These are phyloP conservation scores for Carlito syrichta DNA, from an alignment of 2,113 vertebrate genomes.

Conservation along the genomic window DNA sequence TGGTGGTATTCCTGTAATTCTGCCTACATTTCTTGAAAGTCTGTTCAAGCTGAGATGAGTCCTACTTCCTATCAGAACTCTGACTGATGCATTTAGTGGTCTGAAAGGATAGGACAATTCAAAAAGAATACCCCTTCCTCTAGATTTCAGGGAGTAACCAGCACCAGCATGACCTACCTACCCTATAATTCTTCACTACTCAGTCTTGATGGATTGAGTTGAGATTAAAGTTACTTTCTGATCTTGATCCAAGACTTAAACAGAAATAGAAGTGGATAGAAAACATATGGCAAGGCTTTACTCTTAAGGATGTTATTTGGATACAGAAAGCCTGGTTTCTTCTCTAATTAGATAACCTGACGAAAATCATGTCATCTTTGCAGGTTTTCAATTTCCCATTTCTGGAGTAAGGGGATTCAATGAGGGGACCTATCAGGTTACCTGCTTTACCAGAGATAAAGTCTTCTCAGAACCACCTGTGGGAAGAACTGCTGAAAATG, in stretches of 20 bases:
- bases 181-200: background rate
- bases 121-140: background rate
- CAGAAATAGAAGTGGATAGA: background rate
- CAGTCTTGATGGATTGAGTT: background rate
- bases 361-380: background rate
- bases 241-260: background rate
- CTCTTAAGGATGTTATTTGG: background rate
- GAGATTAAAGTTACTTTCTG: background rate
- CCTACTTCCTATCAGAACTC: background rate
- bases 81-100: background rate
- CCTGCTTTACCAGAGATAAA: background rate
- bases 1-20: background rate
- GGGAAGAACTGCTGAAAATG: background rate
- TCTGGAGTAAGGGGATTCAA: background rate
- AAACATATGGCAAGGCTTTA: background rate
- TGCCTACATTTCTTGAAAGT: background rate
- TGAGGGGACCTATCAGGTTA: background rate
- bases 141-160: background rate
- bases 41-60: background rate
- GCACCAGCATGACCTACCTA: background rate
- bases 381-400: background rate
- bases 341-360: background rate
- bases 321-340: background rate
- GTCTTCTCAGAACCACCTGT: background rate
- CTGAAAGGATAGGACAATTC: background rate